Conservation (phyloP, 2,113 vertebrate genomes). For the Erinaceus europaeus region DNA sequence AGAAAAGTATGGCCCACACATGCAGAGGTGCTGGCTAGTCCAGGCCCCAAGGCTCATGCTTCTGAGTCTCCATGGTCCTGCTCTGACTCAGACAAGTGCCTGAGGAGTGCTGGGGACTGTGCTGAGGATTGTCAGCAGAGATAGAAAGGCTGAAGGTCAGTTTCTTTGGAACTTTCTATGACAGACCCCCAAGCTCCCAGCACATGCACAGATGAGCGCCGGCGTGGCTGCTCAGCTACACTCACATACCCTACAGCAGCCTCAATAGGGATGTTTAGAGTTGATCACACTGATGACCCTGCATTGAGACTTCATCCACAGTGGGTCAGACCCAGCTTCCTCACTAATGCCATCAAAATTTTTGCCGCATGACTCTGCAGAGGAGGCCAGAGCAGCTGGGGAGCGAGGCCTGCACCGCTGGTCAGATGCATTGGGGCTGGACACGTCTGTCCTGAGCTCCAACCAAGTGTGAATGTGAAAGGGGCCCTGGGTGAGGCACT, state of each 20-base stretch:
- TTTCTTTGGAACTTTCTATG: background rate
- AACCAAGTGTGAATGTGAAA: background rate
- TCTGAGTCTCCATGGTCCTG: background rate
- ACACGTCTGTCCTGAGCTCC: no score
- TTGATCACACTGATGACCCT: background rate
- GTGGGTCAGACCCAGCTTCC: fast-evolving
- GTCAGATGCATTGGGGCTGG: background rate
- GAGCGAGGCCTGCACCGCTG: background rate
- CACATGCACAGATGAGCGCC: background rate
- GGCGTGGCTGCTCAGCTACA: background rate
- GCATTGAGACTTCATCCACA: fast-evolving
- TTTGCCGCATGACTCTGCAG: fast-evolving
- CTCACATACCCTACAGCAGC: no score
- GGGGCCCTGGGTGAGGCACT: background rate
- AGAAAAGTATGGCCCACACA: background rate
- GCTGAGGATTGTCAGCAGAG: background rate
- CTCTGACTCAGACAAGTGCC: background rate
- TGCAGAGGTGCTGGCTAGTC: fast-evolving
- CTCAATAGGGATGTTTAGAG: background rate
- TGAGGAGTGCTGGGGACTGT: background rate
- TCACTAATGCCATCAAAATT: background rate
- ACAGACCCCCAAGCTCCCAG: background rate
- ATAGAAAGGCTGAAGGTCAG: background rate
- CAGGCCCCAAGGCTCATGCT: background rate
- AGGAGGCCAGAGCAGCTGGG: fast-evolving